Evolutionary conservation across 2,113 vertebrate species (phyloP), one percentile per base, ranked within the genome.

Genomic region (Hassar affinis): DNA sequence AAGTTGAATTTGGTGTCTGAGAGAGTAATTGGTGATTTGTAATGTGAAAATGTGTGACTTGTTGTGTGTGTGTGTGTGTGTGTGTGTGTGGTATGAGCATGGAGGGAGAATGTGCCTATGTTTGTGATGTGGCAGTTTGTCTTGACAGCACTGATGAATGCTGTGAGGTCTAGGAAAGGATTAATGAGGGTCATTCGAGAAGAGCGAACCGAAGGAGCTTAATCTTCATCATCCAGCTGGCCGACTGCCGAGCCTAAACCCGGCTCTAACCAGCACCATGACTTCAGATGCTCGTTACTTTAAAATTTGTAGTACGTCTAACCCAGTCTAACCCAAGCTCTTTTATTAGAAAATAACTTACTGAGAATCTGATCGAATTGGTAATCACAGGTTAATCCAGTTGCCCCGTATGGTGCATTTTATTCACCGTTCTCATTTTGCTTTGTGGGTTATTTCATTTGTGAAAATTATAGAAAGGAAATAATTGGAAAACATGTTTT

Each of bases 151-250:
- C 38, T 54, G 66, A 20, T 25, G 49, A 75, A 74, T 20, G 49
- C 27, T 56, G 18, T n/a, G 66, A 79, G 78, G 56, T 74, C 56
- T 56, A 74, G 81, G 81, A 79, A 83, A 69, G 66, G 77, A 86
- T 86, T 83, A 75, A 33, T 51, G 64, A 51, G 77, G 75, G 83
- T 78, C 20, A 45, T 35, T 80, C 17, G 25, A 71, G 66, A 47
- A 72, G 83, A 80, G 75, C 66, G 62, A 57, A 79, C 77, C 33
- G 47, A 68, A 51, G 80, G 85, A 6, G 69, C 68, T 71, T 86
- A 75, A 86, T 78, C 80, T 76, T 77, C 35, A 76, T 83, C 74
- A 79, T 79, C 80, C 80, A 86, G 76, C 80, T 83, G 66, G 56
- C 66, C 20, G 47, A 49, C 66, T 51, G 64, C 75, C 80, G 56